Conservation (phyloP, 2,797 vertebrate species). For the Arctocebus calabarensis region DNA sequence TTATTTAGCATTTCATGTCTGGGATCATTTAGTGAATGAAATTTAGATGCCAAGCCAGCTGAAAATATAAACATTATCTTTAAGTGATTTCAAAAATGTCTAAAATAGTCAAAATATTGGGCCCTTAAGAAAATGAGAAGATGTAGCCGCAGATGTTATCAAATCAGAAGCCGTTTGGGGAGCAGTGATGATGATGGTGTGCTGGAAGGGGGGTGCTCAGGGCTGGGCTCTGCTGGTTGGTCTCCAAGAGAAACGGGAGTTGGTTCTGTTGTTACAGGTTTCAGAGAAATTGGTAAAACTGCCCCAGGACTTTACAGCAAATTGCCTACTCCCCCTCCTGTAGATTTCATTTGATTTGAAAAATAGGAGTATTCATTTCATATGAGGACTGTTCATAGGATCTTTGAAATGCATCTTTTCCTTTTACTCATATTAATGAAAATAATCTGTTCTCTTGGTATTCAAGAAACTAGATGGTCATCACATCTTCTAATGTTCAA, state of each 20-base stretch:
- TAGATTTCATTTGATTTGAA: constrained; percentile 52
- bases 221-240: background rate
- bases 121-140: constrained; percentile 12
- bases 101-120: constrained; percentile 35
- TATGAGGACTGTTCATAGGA: constrained; percentile 32
- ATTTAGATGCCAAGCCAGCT: background rate
- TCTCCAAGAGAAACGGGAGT: background rate
- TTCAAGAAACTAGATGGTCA: constrained; percentile 17
- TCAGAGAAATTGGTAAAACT: background rate
- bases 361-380: constrained; percentile 26
- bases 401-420: constrained; percentile 59
- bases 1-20: constrained; percentile 52
- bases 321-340: background rate
- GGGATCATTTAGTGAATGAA: constrained; percentile 51
- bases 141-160: background rate
- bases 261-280: background rate
- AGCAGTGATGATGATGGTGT: background rate
- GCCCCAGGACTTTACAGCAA: background rate
- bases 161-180: background rate
- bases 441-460: constrained; percentile 43
- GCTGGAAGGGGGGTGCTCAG: background rate
- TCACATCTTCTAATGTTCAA: constrained; percentile 49
- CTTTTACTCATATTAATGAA: constrained; percentile 47
- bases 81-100: constrained; percentile 40
- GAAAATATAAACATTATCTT: constrained; percentile 48